These are phyloP conservation scores for Liasis olivaceus DNA, from an alignment of 2,797 vertebrate species.

Conservation along the genomic window DNA sequence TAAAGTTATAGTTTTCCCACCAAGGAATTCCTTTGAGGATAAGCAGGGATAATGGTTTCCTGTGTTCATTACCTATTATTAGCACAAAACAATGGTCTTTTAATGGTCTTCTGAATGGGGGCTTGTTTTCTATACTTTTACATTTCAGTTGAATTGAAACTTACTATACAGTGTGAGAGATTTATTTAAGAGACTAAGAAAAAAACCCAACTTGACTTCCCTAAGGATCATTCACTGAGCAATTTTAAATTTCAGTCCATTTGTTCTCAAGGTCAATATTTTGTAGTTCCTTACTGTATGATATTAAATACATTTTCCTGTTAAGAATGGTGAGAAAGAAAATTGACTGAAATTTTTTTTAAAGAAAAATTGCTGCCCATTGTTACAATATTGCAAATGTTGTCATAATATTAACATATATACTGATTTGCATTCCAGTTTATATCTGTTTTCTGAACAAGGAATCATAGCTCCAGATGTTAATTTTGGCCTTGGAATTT, in stretches of 20 bases:
- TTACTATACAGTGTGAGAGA: neutral
- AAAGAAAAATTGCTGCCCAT: neutral
- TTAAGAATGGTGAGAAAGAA: neutral
- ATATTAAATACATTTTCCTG: neutral
- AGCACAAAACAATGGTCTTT: neutral
- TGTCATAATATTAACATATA: neutral
- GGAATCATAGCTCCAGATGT: neutral
- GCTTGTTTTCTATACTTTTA: neutral
- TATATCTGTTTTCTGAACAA: conserved; percentile 26
- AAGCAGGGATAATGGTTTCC: neutral
- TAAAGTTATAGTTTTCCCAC: neutral
- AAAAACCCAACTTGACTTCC: neutral
- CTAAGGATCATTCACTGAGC: neutral
- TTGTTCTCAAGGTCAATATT: neutral
- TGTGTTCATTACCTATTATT: neutral
- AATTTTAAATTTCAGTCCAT: neutral
- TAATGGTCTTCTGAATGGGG: neutral
- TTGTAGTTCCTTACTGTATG: neutral
- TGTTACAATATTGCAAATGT: conserved; percentile 5
- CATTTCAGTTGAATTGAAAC: neutral
- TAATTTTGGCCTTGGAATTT: conserved; percentile 14
- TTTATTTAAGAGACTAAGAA: neutral
- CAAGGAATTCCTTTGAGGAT: neutral
- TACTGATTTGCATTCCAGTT: neutral
- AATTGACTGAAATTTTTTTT: too few species aligned